phyloP scores from a whole-genome alignment of 2,888 invertebrate species.

The Nomada ferruginata region DNA sequence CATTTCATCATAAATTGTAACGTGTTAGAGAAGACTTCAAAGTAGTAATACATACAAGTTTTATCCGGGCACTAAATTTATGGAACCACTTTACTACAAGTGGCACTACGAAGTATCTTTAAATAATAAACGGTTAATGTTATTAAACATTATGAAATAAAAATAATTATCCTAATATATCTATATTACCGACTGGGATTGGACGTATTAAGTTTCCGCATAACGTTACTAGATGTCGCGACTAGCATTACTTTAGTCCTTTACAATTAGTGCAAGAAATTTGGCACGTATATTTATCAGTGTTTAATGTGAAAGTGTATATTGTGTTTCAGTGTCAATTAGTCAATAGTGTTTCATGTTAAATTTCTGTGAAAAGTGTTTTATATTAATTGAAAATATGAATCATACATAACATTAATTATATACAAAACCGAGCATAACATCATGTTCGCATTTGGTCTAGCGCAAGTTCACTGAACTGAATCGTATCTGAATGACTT shows the following conservation, averaged over 20 bases:
- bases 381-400: not conserved
- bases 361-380: not conserved
- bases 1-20: too few relatives aligned
- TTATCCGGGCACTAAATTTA: too few relatives aligned
- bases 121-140: not conserved
- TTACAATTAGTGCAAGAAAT: not conserved
- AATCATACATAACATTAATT: too few relatives aligned
- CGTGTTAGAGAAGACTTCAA: too few relatives aligned
- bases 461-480: not conserved
- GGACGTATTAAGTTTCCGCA: not conserved
- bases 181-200: conserved; percentile 10
- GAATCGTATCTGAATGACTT: not conserved
- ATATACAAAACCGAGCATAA: not conserved
- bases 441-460: not conserved
- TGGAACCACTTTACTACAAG: too few relatives aligned
- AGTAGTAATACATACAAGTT: too few relatives aligned
- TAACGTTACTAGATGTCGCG: conserved; percentile 5
- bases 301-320: conserved; percentile 8
- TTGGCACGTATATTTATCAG: not conserved
- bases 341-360: not conserved
- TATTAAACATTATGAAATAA: not conserved
- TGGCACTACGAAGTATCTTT: too few relatives aligned
- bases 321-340: not conserved
- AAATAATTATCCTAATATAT: not conserved
- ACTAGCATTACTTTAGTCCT: conserved; percentile 23